A percentile compares a stretch with the other conserved stretches of the same genome.
phyloP scores from a whole-genome alignment of 2,888 invertebrate genomes.

The Cacoxenus indagator region DNA sequence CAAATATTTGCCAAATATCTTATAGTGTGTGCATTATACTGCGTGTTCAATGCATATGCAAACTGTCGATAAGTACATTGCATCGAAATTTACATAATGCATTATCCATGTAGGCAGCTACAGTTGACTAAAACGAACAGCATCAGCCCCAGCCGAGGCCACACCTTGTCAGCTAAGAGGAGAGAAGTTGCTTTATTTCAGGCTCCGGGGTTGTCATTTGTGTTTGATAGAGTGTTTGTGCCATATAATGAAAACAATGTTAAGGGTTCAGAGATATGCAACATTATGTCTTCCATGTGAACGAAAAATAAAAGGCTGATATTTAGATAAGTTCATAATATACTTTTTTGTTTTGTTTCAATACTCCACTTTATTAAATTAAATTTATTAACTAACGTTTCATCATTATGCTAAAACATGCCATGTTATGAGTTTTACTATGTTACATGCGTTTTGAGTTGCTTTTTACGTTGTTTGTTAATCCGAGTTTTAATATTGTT shows the following conservation, averaged over 20 bases:
- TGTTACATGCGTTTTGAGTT: conserved; percentile 52
- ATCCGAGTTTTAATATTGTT: conserved; percentile 31
- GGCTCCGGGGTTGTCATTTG: not conserved
- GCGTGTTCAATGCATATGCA: conserved; percentile 33
- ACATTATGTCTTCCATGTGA: not conserved
- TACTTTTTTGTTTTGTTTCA: conserved; percentile 28
- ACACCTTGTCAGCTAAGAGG: not conserved
- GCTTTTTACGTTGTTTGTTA: conserved; percentile 29
- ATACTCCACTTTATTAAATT: conserved; percentile 66
- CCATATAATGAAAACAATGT: conserved; percentile 63
- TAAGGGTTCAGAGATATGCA: conserved; percentile 59
- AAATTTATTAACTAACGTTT: conserved; percentile 53
- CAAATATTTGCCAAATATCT: conserved; percentile 52
- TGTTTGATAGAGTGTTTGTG: conserved; percentile 45
- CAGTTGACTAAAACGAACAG: not conserved
- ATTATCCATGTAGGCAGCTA: conserved; percentile 48
- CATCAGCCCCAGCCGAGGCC: too few species aligned
- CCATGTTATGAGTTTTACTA: conserved; percentile 37
- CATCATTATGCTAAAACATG: not conserved
- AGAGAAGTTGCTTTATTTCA: not conserved
- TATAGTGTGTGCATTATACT: not conserved
- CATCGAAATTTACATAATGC: conserved; percentile 59
- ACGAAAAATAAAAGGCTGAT: not conserved
- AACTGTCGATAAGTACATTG: conserved; percentile 56
- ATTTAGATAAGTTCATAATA: not conserved